Percentiles rank a stretch among this genome's conserved stretches.
These are phyloP conservation scores for Eurosta solidaginis DNA, from an alignment of 1,140 invertebrate species.

Conservation along the genomic window DNA sequence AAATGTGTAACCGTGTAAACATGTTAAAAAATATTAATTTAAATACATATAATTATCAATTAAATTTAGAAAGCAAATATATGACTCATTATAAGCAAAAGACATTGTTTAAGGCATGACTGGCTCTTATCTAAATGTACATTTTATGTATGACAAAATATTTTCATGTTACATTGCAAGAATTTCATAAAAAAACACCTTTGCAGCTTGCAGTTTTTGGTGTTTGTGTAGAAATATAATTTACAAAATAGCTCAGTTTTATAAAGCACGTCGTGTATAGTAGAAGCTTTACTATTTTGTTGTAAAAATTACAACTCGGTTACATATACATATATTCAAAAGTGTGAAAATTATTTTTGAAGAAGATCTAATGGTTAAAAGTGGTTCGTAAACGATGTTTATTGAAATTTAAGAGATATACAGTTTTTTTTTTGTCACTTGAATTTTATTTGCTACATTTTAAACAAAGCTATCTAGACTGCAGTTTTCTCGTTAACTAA, in stretches of 20 bases:
- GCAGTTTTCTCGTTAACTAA: no score
- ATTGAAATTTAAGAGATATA: no score
- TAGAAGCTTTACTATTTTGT: no score
- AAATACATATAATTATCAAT: background rate
- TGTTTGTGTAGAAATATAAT: background rate
- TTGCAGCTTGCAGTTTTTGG: background rate
- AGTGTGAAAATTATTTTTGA: background rate
- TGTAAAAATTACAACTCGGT: background rate
- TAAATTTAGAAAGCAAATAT: background rate
- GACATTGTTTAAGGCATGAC: no score
- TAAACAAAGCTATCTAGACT: no score
- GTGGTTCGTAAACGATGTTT: background rate
- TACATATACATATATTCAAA: background rate
- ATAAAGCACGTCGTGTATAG: no score
- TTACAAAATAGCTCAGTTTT: background rate
- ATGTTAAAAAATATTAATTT: no score
- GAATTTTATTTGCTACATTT: no score
- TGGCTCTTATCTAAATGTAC: no score
- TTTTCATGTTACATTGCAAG: background rate
- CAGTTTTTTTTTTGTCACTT: no score
- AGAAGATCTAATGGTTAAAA: background rate
- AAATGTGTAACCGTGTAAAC: no score
- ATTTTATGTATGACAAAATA: constrained; percentile 14
- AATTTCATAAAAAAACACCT: background rate
- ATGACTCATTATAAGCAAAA: background rate